Evolutionary conservation across 2,888 invertebrate genomes (phyloP), one percentile per base, ranked within the genome.

Genomic region (Metalampra italica): DNA sequence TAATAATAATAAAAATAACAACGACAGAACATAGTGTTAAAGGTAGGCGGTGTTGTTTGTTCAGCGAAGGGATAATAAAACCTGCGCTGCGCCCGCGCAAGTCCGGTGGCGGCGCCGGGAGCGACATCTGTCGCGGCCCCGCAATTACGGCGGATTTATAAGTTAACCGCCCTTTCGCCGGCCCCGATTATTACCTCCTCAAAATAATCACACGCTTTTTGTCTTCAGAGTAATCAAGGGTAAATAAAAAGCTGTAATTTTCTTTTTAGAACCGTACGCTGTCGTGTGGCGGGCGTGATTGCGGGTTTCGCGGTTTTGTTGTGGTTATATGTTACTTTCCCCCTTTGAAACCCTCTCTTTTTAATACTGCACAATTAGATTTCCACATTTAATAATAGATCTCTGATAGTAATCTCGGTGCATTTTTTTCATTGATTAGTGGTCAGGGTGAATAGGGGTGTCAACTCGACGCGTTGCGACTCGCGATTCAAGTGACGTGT

Each of bases 281-380:
- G 70, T 64, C 78, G 66, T 78, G 73, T 70, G 78, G 56, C 54
- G 46, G 53, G 70, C 5, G 60, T 59, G 72, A 61, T 78, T 54
- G 71, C 54, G 37, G 72, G 74, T 74, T 71, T 54, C 56, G 59
- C 45, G 59, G 74, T 75, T 77, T 72, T 88, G 85, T 88, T 87
- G 75, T 86, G 81, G 79, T 70, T 86, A 82, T 86, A 82, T 54
- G 68, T 87, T 83, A 78, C 84, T 68, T 45, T 57, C 53, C 66
- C 64, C 62, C 53, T 50, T 37, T 22, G n/a, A 7, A 22, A 22
- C 22, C 22, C 15, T 15, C 11, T 56, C 46, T 40, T 50, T 56
- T 46, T 46, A 50, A 52, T 52, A 14, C 11, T 14, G 22, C 37
- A 12, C 37, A 45, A 45, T 62, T 59, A 52, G 57, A 67, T 69